Base-by-base conservation (phyloP, 1,140 invertebrate species). In the Drosophila kurseongensis region DNA sequence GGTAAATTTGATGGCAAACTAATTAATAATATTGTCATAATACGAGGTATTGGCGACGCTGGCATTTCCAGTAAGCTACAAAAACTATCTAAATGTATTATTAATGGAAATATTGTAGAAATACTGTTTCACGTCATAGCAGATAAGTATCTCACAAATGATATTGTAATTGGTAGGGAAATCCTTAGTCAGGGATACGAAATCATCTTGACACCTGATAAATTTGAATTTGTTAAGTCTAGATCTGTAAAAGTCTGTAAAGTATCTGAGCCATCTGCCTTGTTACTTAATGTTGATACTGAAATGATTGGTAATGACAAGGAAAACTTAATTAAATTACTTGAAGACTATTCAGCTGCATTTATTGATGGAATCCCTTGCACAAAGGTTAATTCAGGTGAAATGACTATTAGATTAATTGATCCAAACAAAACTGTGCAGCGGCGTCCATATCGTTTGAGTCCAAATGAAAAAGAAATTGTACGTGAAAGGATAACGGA, bases 301-400 rank as follows among this genome's bases (percentile, higher is more conserved):
- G 50, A 54, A 36, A 23, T 63, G 32, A 27, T 36, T 63, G 40
- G 29, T 12, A 63, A 54, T 13, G 40, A 52, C 29, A 63, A 41
- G 32, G 23, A 60, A 47, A 41, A 60, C 23, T 60, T 69, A 35
- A 69, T 56, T 50, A 69, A 61, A 71, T 52, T 71, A 57, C 52
- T 62, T 29, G 36, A 61, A 41, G 48, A 61, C 32, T 69, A 60
- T 60, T 61, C 38, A 50, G 18, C 10, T 12, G 36, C 44, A 16
- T 16, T 66, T n/a, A 50, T 48, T 55, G 48, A 54, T 45, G 65
- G 65, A 54, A 59, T 59, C 40, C 65, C 65, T 44, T 59, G 56
- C 48, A 67, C 56, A 59, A 40, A 23, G 14, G 36, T 60, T 60
- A 59, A 55, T 41, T 35, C 50, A 7, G 55, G 47, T 41, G 50